phyloP scores from a whole-genome alignment of 2,113 vertebrate genomes.

The Festucalex cinctus region DNA sequence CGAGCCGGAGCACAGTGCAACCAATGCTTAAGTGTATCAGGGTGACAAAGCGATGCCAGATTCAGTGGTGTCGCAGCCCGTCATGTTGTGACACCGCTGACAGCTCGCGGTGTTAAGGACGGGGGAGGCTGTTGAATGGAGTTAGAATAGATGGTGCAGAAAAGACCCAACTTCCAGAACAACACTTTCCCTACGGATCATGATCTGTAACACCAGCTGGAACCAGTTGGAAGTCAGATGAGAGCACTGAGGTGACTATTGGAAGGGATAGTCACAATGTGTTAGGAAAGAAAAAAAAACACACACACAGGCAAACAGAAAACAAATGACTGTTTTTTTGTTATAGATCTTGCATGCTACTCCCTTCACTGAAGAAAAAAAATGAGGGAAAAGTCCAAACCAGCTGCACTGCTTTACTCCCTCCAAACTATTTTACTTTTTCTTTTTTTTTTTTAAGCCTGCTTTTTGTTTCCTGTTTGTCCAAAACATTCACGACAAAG shows the following conservation, averaged over 20 bases:
- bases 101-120: constrained; percentile 65
- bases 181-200: constrained; percentile 56
- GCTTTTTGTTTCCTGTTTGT: constrained; percentile 34
- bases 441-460: constrained; percentile 41
- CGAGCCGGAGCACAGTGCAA: constrained; percentile 58
- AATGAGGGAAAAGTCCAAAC: constrained; percentile 48
- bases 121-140: constrained; percentile 56
- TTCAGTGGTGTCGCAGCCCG: constrained; percentile 68
- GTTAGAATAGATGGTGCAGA: constrained; percentile 57
- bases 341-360: constrained; percentile 54
- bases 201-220: constrained; percentile 63
- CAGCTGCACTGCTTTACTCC: constrained; percentile 55
- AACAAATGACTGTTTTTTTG: constrained; percentile 48
- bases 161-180: constrained; percentile 66
- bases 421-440: no score
- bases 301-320: constrained; percentile 57
- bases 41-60: constrained; percentile 70
- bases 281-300: constrained; percentile 44
- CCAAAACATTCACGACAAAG: constrained; percentile 68
- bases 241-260: constrained; percentile 55
- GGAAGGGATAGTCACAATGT: constrained; percentile 48
- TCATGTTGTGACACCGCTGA: constrained; percentile 69
- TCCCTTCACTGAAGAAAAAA: constrained; percentile 37
- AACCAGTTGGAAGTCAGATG: constrained; percentile 59
- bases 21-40: constrained; percentile 71